Base-by-base conservation (phyloP, 2,888 invertebrate genomes). In the Apotomis capreana region DNA sequence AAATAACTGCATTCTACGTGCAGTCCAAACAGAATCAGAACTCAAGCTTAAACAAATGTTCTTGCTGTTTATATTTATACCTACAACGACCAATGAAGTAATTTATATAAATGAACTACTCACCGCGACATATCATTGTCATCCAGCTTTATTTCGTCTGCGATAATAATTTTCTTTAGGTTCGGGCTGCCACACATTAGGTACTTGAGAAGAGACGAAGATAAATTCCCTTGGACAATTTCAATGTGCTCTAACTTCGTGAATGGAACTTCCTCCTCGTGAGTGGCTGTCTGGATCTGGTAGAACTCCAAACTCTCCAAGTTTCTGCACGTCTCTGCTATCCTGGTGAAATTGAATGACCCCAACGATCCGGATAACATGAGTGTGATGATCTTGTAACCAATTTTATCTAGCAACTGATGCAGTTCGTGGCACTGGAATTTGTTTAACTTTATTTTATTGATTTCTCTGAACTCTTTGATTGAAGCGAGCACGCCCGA, bases 101-200 rank as follows among this genome's bases (percentile, higher is more conserved):
- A 36, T 40, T 8, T 49, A 62, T 69, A 69, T 61, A 61, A 73
- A 26, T 59, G 74, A 60, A 15, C 60, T 64, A 80, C 88, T 85
- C 84, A 95, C 95, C 95, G 92, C 54, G 94, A 88, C 81, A 96
- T 94, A 83, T 96, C 96, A 71, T 95, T 95, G 82, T 96, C 96
- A 69, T 94, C 95, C 79, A 96, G 89, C 74, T 94, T 94, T 12
- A 96, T 92, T 77, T 94, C 94, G 80, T 96, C 95, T 0, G 95
- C 95, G 2, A 96, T 94, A 54, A 95, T 90, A 49, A 96, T 86
- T 77, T 95, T 95, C 78, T 94, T 94, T 8, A 95, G 88, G 58
- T 92, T 94, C 4, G 95, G 95, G 74, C 94, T 91, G 69, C 94
- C 93, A 63, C 94, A 95, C 84, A 96, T 94, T 37, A 96, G 84